Percentiles rank a stretch among this genome's conserved stretches.
These are phyloP conservation scores for Poecilobothrus nobilitatus DNA, from an alignment of 2,888 invertebrate species.

Conservation along the genomic window DNA sequence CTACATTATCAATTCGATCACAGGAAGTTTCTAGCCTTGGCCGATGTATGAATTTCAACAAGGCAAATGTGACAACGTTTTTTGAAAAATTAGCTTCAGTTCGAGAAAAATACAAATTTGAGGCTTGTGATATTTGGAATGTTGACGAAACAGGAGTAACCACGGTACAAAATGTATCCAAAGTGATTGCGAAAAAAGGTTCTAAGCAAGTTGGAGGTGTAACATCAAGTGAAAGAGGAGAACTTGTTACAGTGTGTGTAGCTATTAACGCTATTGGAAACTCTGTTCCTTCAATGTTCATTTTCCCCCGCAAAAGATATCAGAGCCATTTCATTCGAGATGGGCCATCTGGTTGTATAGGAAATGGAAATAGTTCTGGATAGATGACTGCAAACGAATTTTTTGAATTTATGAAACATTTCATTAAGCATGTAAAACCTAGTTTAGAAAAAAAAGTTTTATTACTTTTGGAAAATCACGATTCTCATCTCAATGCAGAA, in stretches of 20 bases:
- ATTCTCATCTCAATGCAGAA: background rate
- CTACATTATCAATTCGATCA: no score
- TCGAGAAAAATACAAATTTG: background rate
- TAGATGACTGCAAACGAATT: conserved; percentile 5
- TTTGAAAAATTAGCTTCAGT: background rate
- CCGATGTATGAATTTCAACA: no score
- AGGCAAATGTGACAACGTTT: no score
- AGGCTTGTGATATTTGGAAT: conserved; percentile 2
- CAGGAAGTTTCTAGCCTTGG: no score
- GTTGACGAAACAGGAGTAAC: conserved; percentile 8
- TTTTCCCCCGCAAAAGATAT: background rate
- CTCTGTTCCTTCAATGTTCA: background rate
- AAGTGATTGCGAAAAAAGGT: no score
- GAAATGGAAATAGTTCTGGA: background rate
- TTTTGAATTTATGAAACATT: conserved; percentile 8
- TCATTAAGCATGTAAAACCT: conserved; percentile 5
- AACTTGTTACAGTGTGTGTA: conserved; percentile 7
- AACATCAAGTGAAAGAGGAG: conserved; percentile 5
- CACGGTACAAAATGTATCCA: no score
- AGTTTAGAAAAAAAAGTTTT: background rate
- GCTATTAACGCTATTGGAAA: background rate
- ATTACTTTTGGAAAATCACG: background rate
- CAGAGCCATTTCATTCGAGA: no score
- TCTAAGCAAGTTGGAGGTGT: conserved; percentile 3
- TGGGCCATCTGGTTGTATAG: background rate